Base-by-base conservation (phyloP, 2,113 vertebrate species). In the Corythaeola cristata region DNA sequence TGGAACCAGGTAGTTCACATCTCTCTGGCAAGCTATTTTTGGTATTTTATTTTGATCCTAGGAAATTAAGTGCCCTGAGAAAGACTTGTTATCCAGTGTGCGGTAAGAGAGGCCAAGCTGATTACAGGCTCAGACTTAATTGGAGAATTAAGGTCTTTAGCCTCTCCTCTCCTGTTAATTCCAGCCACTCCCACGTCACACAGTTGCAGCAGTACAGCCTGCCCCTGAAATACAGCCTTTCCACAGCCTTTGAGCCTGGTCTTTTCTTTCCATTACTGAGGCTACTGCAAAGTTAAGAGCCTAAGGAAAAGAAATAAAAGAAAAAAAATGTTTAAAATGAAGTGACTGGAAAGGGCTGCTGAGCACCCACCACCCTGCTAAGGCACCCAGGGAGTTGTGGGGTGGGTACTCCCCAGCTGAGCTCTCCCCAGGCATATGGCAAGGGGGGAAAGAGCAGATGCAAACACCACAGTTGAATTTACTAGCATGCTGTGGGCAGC, bases 51-150 rank as follows among this genome's bases (percentile, higher is more conserved):
- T 71, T 84, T 69, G 67, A 44, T 79, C 56, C 24, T n/a, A 71
- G 81, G 32, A 84, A 84, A 84, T 56, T 16, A 93, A 60, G 28
- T 45, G 23, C 67, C 75, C 66, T 27, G 8, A 73, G 49, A 53
- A 93, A 85, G 49, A 90, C 52, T 62, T 90, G 68, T 90, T 76
- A 52, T 47, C 69, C 68, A 84, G n/a, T 28, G 22, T 49, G 21
- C 0, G 1, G 24, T 35, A 72, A 82, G 37, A 89, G 30, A 90
- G 83, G 55, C 41, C 45, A 62, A 62, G 68, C 83, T 87, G 76
- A 86, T 93, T 92, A 93, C 41, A 84, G 79, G 67, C 88, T 93
- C 68, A 93, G 60, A 39, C 24, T 88, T 86, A 85, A 49, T 6
- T 72, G 69, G 60, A 91, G 26, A 95, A 59, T 85, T 93, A 78